phyloP scores from a whole-genome alignment of 2,113 vertebrate genomes.

The Callipepla squamata region DNA sequence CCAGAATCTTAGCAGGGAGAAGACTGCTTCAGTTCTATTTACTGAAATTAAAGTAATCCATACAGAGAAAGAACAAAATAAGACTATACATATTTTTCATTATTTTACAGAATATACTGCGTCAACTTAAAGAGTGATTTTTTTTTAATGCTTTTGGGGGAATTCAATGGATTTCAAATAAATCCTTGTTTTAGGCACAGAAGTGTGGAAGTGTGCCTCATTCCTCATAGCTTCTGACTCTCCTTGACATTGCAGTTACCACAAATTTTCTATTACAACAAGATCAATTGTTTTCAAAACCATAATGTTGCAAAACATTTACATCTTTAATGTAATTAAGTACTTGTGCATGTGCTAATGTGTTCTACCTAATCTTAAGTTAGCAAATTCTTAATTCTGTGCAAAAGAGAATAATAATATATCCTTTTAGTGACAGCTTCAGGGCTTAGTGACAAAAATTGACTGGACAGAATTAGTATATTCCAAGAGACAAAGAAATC shows the following conservation, averaged over 20 bases:
- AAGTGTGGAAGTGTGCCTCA: not conserved
- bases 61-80: slow-evolving; percentile 20
- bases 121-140: not conserved
- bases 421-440: slow-evolving; percentile 47
- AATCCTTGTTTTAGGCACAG: slow-evolving; percentile 11
- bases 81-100: not conserved
- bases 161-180: slow-evolving; percentile 44
- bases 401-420: slow-evolving; percentile 48
- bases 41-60: slow-evolving; percentile 41
- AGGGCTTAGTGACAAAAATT: slow-evolving; percentile 49
- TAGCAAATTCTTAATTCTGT: slow-evolving; percentile 61
- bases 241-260: slow-evolving; percentile 53
- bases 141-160: not conserved
- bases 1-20: slow-evolving; percentile 33
- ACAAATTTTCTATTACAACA: slow-evolving; percentile 73
- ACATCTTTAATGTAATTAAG: slow-evolving; percentile 80
- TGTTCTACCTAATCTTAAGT: slow-evolving; percentile 69
- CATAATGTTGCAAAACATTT: slow-evolving; percentile 75
- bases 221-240: slow-evolving; percentile 62
- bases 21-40: slow-evolving; percentile 19
- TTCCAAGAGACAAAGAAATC: slow-evolving; percentile 42
- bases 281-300: slow-evolving; percentile 76
- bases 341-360: slow-evolving; percentile 68
- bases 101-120: not conserved
- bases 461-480: slow-evolving; percentile 20